phyloP scores from a whole-genome alignment of 2,797 vertebrate genomes.

The Furcifer pardalis region DNA sequence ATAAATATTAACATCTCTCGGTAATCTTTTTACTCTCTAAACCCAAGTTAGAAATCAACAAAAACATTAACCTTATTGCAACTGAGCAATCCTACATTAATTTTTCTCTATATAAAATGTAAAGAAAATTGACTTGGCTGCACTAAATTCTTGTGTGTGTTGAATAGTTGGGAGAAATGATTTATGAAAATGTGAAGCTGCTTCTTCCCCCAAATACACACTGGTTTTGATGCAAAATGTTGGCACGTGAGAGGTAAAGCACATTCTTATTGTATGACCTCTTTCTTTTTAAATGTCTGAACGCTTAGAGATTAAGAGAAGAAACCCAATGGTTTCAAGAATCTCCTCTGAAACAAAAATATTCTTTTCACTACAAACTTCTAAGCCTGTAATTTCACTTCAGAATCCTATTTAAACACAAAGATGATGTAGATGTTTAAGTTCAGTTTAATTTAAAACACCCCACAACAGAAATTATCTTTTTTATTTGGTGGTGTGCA shows the following conservation, averaged over 20 bases:
- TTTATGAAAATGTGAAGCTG: constrained; percentile 56
- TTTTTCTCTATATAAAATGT: constrained; percentile 59
- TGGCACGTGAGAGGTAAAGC: constrained; percentile 70
- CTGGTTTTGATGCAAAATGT: constrained; percentile 67
- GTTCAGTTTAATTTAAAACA: constrained; percentile 69
- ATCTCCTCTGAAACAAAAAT: constrained; percentile 41
- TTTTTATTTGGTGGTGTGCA: constrained; percentile 82
- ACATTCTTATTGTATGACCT: constrained; percentile 64
- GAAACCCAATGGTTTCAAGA: constrained; percentile 58
- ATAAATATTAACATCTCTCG: constrained; percentile 82
- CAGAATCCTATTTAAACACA: constrained; percentile 64
- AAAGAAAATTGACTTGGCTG: constrained; percentile 73
- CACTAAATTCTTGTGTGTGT: constrained; percentile 59
- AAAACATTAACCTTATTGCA: constrained; percentile 77
- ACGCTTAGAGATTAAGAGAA: constrained; percentile 56
- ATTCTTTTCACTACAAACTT: constrained; percentile 56
- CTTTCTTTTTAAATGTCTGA: constrained; percentile 47
- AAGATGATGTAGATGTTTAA: constrained; percentile 48
- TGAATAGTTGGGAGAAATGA: constrained; percentile 66
- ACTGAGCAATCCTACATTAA: constrained; percentile 75
- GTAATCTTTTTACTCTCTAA: constrained; percentile 75
- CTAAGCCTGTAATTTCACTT: constrained; percentile 52
- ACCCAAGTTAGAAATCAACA: constrained; percentile 77
- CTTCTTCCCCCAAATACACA: constrained; percentile 69
- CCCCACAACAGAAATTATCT: constrained; percentile 77